Conservation (phyloP, 1,140 invertebrate genomes). For the Eurosta solidaginis region DNA sequence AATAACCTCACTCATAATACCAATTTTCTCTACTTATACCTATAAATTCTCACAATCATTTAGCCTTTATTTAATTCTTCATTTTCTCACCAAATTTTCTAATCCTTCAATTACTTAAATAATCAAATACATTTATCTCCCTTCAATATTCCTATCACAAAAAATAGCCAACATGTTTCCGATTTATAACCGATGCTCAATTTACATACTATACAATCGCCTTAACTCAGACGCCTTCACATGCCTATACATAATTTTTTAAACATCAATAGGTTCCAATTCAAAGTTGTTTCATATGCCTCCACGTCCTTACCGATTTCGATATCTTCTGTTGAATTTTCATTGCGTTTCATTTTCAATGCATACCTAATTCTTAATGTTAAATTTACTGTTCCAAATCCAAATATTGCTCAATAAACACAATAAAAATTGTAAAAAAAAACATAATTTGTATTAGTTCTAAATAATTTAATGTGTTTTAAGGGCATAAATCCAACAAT, state of each 20-base stretch:
- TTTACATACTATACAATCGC: not conserved
- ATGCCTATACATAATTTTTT: not conserved
- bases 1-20: conserved; percentile 10
- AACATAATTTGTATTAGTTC: not conserved
- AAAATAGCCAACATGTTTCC: not conserved
- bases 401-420: not conserved
- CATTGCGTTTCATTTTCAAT: not conserved
- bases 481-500: not conserved
- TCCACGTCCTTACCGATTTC: not conserved
- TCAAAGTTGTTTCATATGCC: not conserved
- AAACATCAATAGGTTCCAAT: not conserved
- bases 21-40: conserved; percentile 18
- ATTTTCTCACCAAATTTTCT: not conserved
- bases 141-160: not conserved
- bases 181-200: not conserved
- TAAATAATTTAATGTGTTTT: not conserved
- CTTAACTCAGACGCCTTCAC: not conserved
- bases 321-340: not conserved
- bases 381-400: conserved; percentile 12
- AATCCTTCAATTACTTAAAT: not conserved
- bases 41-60: conserved; percentile 19
- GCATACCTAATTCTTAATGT: not conserved
- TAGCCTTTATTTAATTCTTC: not conserved
- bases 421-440: not conserved
- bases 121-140: not conserved